Conservation (phyloP, 2,888 invertebrate species). For the Campopleginae sp. region DNA sequence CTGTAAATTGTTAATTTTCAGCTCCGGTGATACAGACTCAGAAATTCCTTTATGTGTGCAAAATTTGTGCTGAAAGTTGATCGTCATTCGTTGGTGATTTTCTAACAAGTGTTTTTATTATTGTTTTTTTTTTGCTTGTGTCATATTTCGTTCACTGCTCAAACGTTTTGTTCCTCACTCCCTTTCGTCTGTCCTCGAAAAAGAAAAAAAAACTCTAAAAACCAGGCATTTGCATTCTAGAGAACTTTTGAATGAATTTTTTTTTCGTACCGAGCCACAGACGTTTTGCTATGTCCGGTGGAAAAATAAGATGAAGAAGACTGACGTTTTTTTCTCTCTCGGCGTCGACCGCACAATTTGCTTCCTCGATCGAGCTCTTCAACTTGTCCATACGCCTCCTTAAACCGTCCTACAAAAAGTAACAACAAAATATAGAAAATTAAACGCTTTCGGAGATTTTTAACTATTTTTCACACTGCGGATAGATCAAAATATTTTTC, state of each 20-base stretch:
- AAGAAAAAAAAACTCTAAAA: no score
- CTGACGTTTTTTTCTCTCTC: conserved; percentile 98
- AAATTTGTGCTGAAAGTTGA: neutral
- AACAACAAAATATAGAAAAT: neutral
- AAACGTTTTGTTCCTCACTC: no score
- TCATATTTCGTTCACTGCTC: no score
- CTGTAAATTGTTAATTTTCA: conserved; percentile 49
- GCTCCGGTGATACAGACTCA: neutral
- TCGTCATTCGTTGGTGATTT: neutral
- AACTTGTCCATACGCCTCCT: conserved; percentile 97
- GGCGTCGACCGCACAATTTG: conserved; percentile 95
- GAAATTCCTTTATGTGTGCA: neutral
- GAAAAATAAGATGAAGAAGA: conserved; percentile 96
- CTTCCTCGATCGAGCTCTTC: conserved; percentile 96
- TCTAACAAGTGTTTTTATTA: neutral
- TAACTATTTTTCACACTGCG: neutral
- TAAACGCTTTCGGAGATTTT: neutral
- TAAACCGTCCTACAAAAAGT: conserved; percentile 89
- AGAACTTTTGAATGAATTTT: neutral
- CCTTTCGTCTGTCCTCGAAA: no score
- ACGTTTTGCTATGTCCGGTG: conserved; percentile 96
- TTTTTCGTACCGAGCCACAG: conserved; percentile 93
- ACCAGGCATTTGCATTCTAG: no score
- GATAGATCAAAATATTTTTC: neutral
- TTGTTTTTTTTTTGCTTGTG: neutral